These are phyloP conservation scores for Rousettus leschenaultii DNA, from an alignment of 2,113 vertebrate genomes.

Conservation along the genomic window DNA sequence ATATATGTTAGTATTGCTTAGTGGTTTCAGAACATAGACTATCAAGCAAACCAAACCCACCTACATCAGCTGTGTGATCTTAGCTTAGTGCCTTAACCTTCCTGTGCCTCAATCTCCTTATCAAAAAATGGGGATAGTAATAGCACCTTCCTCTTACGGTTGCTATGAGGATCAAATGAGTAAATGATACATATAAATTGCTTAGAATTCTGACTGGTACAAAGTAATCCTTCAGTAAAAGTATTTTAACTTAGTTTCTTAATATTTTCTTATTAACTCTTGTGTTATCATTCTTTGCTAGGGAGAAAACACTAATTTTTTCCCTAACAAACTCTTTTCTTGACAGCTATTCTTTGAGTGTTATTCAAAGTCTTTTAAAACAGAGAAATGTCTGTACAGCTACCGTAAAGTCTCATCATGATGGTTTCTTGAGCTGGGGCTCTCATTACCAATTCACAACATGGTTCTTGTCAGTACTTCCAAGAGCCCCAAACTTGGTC, in stretches of 20 bases:
- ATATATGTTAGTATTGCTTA: not conserved
- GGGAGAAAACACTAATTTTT: not conserved
- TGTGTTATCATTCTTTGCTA: not conserved
- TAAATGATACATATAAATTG: not conserved
- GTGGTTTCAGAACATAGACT: not conserved
- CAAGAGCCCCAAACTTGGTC: not conserved
- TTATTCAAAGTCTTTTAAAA: not conserved
- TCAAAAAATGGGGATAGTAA: not conserved
- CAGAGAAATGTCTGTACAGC: not conserved
- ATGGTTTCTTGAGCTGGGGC: not conserved
- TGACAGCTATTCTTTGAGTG: not conserved
- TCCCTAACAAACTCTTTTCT: not conserved
- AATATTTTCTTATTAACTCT: not conserved
- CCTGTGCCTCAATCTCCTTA: not conserved
- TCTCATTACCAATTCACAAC: not conserved
- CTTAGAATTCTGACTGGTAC: not conserved
- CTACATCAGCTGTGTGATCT: not conserved
- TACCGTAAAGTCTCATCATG: not conserved
- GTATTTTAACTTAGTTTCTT: not conserved
- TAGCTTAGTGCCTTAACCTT: not conserved
- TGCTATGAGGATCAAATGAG: not conserved
- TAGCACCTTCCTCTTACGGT: not conserved
- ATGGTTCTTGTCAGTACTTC: not conserved
- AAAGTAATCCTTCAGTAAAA: not conserved
- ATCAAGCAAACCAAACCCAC: not conserved